Evolutionary conservation across 2,888 invertebrate species (phyloP), one percentile per base, ranked within the genome.

Genomic region (Tyria jacobaeae): DNA sequence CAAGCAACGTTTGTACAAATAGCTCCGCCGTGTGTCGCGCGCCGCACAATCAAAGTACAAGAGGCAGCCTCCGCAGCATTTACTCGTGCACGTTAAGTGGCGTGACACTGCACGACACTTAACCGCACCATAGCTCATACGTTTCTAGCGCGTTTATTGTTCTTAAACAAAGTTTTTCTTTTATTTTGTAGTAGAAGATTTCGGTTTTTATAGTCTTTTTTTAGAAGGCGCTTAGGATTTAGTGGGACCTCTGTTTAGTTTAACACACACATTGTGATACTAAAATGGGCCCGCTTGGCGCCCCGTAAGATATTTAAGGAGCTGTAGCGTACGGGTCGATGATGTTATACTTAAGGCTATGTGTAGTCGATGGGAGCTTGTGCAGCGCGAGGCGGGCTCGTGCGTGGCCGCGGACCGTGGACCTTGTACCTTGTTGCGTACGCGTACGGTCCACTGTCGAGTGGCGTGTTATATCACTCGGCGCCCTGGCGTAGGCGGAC

Each of bases 191-290:
- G 72, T 76, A 73, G 75, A 83, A 75, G 78, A 86, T 88, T 88
- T 85, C 79, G 82, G 86, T 87, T 88, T 88, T 80, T 87, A 88
- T 85, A 83, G 41, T 44, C 82, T 84, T 81, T 83, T 85, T 88
- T 88, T 87, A 80, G 76, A 84, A 87, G 83, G 82, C 84, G 83
- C 83, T 81, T 85, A 86, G 85, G 78, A 80, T 81, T 82, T 84
- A 86, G 86, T 84, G 86, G 86, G 88, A 89, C 85, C 86, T 89
- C 82, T 76, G 79, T 90, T 91, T 89, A 88, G 88, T 90, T 90
- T 70, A 85, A 89, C 89, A 86, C 86, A 86, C 86, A 80, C 88
- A 89, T 91, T 92, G 92, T 92, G 92, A 91, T 92, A 91, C 88
- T 90, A 88, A 86, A 85, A 81, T 85, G 90, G 90, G 91, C 87